A percentile compares a stretch with the other conserved stretches of the same genome.
Conservation (phyloP, 2,113 vertebrate species). For the Sander vitreus region DNA sequence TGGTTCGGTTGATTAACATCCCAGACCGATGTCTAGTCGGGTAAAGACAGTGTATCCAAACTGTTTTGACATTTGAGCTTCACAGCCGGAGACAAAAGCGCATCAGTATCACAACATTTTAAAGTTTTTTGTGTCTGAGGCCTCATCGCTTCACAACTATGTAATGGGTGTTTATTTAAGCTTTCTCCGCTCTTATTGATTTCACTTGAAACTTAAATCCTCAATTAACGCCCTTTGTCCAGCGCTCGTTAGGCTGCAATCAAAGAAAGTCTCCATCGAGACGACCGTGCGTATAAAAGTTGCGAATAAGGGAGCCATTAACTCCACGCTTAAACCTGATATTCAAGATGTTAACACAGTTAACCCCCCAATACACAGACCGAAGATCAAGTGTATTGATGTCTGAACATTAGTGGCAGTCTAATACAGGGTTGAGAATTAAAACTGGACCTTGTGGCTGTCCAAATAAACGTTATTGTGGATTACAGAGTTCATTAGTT, state of each 20-base stretch:
- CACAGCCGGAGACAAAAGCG: slow-evolving; percentile 8
- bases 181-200: slow-evolving; percentile 1
- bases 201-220: background rate
- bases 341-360: slow-evolving; percentile 20
- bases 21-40: slow-evolving; percentile 41
- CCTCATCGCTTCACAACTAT: background rate
- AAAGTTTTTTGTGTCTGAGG: background rate
- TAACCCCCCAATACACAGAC: slow-evolving; percentile 62
- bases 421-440: slow-evolving; percentile 21
- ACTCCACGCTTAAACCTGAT: slow-evolving; percentile 50
- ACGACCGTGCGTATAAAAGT: slow-evolving; percentile 56
- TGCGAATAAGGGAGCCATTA: slow-evolving; percentile 25
- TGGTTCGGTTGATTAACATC: slow-evolving; percentile 37
- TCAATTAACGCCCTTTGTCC: slow-evolving; percentile 44
- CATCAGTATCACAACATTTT: slow-evolving; percentile 27
- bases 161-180: slow-evolving; percentile 53
- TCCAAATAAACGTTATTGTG: slow-evolving; percentile 26
- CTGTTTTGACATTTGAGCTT: slow-evolving; percentile 18
- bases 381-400: slow-evolving; percentile 21
- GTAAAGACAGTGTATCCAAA: slow-evolving; percentile 8
- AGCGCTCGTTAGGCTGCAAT: slow-evolving; percentile 20
- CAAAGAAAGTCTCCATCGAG: slow-evolving; percentile 33
- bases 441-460: background rate
- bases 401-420: slow-evolving; percentile 40
- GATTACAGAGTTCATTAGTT: slow-evolving; percentile 1